Percentiles rank a stretch among this genome's conserved stretches.
Conservation (phyloP, 2,113 vertebrate genomes). For the Chaetura pelagica region DNA sequence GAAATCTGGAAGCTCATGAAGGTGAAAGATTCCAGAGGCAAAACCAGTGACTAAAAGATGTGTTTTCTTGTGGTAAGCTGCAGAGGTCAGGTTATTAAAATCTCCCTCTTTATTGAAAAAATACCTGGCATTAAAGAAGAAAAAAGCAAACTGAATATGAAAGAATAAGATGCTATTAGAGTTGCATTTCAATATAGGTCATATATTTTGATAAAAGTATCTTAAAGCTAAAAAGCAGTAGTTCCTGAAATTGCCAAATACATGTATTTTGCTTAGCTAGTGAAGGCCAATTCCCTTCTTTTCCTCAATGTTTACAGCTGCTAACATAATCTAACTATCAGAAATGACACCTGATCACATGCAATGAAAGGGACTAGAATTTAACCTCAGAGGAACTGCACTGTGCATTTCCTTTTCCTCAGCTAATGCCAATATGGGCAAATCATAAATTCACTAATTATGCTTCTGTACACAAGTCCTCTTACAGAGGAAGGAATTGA, state of each 20-base stretch:
- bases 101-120: slow-evolving; percentile 96
- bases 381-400: not conserved
- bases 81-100: slow-evolving; percentile 89
- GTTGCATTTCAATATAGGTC: not conserved
- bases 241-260: not conserved
- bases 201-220: not conserved
- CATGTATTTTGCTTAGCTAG: not conserved
- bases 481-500: not conserved
- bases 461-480: fast-evolving
- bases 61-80: slow-evolving; percentile 87
- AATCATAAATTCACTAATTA: not conserved
- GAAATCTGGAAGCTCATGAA: slow-evolving; percentile 95
- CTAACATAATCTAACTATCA: not conserved
- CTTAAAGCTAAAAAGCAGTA: not conserved
- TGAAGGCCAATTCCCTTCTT: not conserved
- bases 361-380: not conserved
- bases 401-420: not conserved
- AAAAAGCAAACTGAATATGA: not conserved
- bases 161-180: not conserved
- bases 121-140: slow-evolving; percentile 75
- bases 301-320: not conserved
- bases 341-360: not conserved
- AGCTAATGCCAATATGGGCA: not conserved
- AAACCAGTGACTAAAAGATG: slow-evolving; percentile 93
- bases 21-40: slow-evolving; percentile 92